Evolutionary conservation across 2,113 vertebrate species (phyloP).

Genomic region (Archocentrus centrarchus): DNA sequence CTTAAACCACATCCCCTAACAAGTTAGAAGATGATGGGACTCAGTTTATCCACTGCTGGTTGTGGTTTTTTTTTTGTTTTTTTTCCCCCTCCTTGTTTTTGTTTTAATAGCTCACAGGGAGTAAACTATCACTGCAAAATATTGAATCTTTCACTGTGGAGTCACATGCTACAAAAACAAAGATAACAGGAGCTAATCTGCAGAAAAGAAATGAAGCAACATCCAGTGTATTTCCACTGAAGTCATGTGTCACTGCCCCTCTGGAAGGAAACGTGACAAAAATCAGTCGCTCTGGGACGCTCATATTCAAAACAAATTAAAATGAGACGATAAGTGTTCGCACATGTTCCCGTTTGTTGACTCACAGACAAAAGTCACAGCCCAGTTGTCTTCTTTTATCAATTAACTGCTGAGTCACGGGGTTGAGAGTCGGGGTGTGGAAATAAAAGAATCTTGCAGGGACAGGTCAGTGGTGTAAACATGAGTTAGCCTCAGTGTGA

Average conservation of each 20-base stretch:
- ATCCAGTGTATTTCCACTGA: not conserved
- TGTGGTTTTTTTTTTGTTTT: no score
- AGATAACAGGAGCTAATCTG: not conserved
- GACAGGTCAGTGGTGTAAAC: constrained; percentile 61
- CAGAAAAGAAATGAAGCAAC: not conserved
- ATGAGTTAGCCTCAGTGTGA: constrained; percentile 50
- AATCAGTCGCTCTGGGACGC: not conserved
- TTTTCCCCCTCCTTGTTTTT: not conserved
- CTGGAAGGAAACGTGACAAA: not conserved
- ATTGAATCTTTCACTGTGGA: not conserved
- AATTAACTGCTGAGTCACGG: constrained; percentile 47
- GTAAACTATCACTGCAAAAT: not conserved
- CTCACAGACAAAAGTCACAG: not conserved
- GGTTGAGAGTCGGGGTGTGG: not conserved
- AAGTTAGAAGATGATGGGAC: not conserved
- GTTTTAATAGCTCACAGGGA: not conserved
- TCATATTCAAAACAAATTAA: not conserved
- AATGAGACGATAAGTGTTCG: not conserved
- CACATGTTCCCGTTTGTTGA: not conserved
- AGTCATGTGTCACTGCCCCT: constrained; percentile 13
- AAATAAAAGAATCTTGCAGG: constrained; percentile 9
- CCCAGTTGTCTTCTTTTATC: constrained; percentile 12
- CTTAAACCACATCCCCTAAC: not conserved
- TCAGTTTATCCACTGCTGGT: not conserved
- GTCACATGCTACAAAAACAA: not conserved